Evolutionary conservation across 2,888 invertebrate species (phyloP), one percentile per base, ranked within the genome.

Genomic region (Papilio demoleus): DNA sequence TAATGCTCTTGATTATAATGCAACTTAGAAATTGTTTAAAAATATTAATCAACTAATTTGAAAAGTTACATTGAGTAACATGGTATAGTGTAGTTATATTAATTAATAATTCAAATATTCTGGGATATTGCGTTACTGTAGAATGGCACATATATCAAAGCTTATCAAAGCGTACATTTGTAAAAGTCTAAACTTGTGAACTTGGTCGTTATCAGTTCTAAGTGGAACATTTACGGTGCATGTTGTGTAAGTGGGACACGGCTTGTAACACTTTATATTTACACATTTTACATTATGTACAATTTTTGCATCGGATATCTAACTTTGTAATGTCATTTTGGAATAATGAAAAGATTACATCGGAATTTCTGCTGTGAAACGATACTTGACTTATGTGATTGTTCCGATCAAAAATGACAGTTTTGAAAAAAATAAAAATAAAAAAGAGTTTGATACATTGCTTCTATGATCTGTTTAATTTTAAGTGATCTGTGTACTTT

Each of bases 181-280:
- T 66, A 59, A 66, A 66, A 47, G 66, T 66, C 59, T 42, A 66
- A 66, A 66, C 47, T 36, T 66, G 59, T 60, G 66, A 66, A 66
- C 66, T 66, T 66, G 47, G 59, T 47, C 17, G 45, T 66, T 66
- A 66, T 66, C 66, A 59, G 31, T 24, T 60, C 14, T 60, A 66
- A 60, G 66, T 47, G 45, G 66, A 66, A 60, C 59, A 66, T 50
- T 59, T 66, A 66, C 60, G 59, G 60, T 50, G 38, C 19, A 12
- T 17, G 47, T 66, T 66, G 60, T 50, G 66, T 50, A 66, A 66
- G 45, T 66, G 31, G 66, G 36, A 36, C 66, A 19, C 6, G 17
- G 27, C 22, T 19, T 65, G 58, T 58, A n/a, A 24, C 34, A 65
- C 34, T n/a, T 63, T 36, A 31, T 36, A 36, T 64, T 36, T 63